Evolutionary conservation across 1,140 invertebrate genomes (phyloP), one percentile per base, ranked within the genome.

Genomic region (Aphelinus atriplicis): DNA sequence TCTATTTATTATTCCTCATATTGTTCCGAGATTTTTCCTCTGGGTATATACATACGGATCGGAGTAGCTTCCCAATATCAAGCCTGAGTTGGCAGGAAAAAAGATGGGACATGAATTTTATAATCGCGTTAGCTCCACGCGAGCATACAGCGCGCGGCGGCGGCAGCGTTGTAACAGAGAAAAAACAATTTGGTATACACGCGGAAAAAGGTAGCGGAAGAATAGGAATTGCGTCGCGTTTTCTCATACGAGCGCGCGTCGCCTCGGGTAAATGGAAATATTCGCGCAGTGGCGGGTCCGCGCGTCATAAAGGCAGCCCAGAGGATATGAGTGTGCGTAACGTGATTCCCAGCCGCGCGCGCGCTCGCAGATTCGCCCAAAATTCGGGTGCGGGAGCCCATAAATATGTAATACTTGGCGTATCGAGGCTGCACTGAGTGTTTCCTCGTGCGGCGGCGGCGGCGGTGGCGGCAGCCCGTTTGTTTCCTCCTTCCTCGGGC

Each of bases 321-420:
- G 3, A 57, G 3, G 26, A 57, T 77, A 73, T 76, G 80, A 81
- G 84, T 84, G 82, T 78, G 79, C 82, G 78, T 83, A 85, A 84
- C 79, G 80, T 83, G 82, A 83, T 86, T 86, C 81, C 83, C 26
- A 26, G 26, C 26, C 26, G 26, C 26, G 26, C 26, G 26, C 26
- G 81, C 80, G 76, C 80, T 80, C 26, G 26, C 76, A 85, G 83
- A 85, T 86, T 86, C 84, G 79, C 80, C 74, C 82, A 85, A 88
- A 87, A 86, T 86, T 87, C 83, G 85, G 83, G 26, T 26, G 26
- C 65, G 84, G 82, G 83, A 85, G 80, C 83, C 87, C 86, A 88
- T 88, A 88, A 88, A 88, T 87, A 87, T 87, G 86, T 86, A 87
- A 87, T 87, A 85, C 84, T 81, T 83, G 68, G 74, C 79, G 80